phyloP scores from a whole-genome alignment of 2,888 invertebrate genomes.

The Allophyes oxyacanthae region DNA sequence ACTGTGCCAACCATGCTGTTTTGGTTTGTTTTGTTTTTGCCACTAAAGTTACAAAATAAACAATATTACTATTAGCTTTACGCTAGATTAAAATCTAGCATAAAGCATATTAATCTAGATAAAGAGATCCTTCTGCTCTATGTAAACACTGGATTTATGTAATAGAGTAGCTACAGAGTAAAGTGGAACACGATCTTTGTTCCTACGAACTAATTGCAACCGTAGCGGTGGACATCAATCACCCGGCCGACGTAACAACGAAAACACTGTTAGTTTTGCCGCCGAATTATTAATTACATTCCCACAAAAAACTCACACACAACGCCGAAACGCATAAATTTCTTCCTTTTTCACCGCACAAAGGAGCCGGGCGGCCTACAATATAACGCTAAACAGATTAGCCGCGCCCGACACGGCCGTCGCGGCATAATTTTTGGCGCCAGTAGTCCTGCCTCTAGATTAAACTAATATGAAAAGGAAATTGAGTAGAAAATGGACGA shows the following conservation, averaged over 20 bases:
- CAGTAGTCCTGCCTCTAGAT: slow-evolving; percentile 88
- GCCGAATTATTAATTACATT: slow-evolving; percentile 90
- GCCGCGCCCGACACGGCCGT: slow-evolving; percentile 84
- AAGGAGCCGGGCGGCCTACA: slow-evolving; percentile 83
- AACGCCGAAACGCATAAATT: slow-evolving; percentile 89
- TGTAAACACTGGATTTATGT: no score
- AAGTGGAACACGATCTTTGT: slow-evolving; percentile 35
- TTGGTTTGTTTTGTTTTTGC: no score
- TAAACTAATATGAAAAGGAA: slow-evolving; percentile 90
- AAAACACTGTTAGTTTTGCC: slow-evolving; percentile 90
- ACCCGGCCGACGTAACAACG: slow-evolving; percentile 79
- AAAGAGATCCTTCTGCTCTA: no score
- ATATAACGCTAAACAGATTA: slow-evolving; percentile 88
- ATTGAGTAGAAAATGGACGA: slow-evolving; percentile 88
- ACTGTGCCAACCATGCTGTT: no score
- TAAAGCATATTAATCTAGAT: no score
- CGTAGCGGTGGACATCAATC: slow-evolving; percentile 80
- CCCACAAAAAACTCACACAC: slow-evolving; percentile 88
- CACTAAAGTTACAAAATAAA: no score
- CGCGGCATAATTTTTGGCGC: slow-evolving; percentile 89
- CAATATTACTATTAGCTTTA: no score
- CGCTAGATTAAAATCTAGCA: no score
- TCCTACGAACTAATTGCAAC: slow-evolving; percentile 71
- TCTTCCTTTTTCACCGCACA: slow-evolving; percentile 89
- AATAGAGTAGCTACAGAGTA: slow-evolving; percentile 23